Conservation (phyloP, 1,140 invertebrate species). For the roundworm (Caenorhabditis elegans) region WBcel235 BX284603.4:13324501-13325000, state of each 20-base stretch:
- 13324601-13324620: too few relatives aligned
- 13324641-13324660: too few relatives aligned
- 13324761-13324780: not conserved
- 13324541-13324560: not conserved
- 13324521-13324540: not conserved
- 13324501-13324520: constrained; percentile 52
- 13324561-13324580: not conserved
- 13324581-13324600: too few relatives aligned
- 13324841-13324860: not conserved
- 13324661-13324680: too few relatives aligned
- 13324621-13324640: not conserved
- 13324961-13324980: too few relatives aligned
- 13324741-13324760: not conserved
- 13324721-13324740: not conserved
- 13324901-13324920: constrained; percentile 4
- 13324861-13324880: constrained; percentile 1
- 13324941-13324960: too few relatives aligned
- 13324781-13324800: not conserved
- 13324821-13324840: not conserved
- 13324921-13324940: not conserved
- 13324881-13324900: not conserved
- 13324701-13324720: not conserved
- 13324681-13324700: not conserved
- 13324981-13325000: too few relatives aligned
- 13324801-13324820: not conserved